phyloP scores from a whole-genome alignment of 1,140 invertebrate genomes.

The Drosophila chauvacae region DNA sequence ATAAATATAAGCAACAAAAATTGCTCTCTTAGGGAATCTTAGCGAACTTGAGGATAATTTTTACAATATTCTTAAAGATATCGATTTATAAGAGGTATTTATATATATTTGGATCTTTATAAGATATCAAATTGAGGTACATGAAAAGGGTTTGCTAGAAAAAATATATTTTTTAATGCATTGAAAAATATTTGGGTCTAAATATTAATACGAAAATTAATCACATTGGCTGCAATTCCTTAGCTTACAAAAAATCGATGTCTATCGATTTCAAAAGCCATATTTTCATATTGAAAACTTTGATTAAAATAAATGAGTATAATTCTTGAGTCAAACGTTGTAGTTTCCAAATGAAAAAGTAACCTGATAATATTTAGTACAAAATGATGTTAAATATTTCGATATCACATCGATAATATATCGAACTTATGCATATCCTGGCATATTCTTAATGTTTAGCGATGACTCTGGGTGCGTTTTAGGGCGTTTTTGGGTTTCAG shows the following conservation, averaged over 20 bases:
- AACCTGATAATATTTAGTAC: not conserved
- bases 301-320: not conserved
- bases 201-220: no score
- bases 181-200: no score
- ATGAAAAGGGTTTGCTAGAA: not conserved
- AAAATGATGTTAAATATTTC: not conserved
- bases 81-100: not conserved
- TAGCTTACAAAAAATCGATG: not conserved
- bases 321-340: no score
- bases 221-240: not conserved
- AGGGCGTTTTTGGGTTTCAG: constrained; percentile 25
- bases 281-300: not conserved
- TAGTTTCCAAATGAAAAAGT: not conserved
- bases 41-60: not conserved
- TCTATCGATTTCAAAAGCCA: not conserved
- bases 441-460: constrained; percentile 5
- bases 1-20: constrained; percentile 31
- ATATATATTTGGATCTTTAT: not conserved
- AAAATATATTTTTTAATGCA: no score
- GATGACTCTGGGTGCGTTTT: constrained; percentile 26
- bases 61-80: not conserved
- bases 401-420: not conserved
- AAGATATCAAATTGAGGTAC: not conserved
- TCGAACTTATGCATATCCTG: constrained; percentile 3
- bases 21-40: not conserved